Base-by-base conservation (phyloP, 2,888 invertebrate species). In the Pristionchus mayeri region DNA sequence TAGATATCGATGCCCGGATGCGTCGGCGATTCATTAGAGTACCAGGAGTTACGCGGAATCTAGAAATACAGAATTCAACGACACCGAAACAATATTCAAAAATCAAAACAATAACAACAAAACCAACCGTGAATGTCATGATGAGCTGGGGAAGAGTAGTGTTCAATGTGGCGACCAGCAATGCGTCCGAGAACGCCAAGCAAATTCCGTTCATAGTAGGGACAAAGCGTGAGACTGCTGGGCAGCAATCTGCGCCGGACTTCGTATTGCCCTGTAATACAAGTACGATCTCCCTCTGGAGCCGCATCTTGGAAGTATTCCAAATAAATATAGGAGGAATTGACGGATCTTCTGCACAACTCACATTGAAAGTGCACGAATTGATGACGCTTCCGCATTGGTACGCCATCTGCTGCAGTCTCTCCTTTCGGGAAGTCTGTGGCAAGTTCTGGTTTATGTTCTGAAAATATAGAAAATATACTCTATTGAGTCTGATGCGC, bases 31-130 rank as follows among this genome's bases (percentile, higher is more conserved):
- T 85, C 87, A 0, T 79, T 67, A 9, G 86, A 75, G 75, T 87
- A 89, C 89, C 90, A 88, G 0, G 90, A 90, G 84, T 89, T 90
- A 27, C 87, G 86, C 18, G 88, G 85, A 83, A 89, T 87, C 89
- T 89, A 84, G 7, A 88, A 71, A 9, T 24, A 27, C 21, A 54
- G 48, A 75, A 3, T 27, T 30, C 37, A 21, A 16, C n/a, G n/a
- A 18, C 1, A 30, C 18, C 60, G 16, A 40, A 18, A 21, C 67
- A 37, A 37, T 37, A 40, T 3, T 7, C 7, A 27, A 37, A 67
- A 37, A 18, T 37, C n/a, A 16, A 18, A 21, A 54, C 9, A 18
- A 11, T 18, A 7, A 67, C 67, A 67, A n/a, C 11, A 16, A 2
- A n/a, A 57, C 60, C 9, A 4, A 82, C 82, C 48, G 63, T 63